Conservation (phyloP, 2,113 vertebrate genomes). For the Coreoperca whiteheadi region DNA sequence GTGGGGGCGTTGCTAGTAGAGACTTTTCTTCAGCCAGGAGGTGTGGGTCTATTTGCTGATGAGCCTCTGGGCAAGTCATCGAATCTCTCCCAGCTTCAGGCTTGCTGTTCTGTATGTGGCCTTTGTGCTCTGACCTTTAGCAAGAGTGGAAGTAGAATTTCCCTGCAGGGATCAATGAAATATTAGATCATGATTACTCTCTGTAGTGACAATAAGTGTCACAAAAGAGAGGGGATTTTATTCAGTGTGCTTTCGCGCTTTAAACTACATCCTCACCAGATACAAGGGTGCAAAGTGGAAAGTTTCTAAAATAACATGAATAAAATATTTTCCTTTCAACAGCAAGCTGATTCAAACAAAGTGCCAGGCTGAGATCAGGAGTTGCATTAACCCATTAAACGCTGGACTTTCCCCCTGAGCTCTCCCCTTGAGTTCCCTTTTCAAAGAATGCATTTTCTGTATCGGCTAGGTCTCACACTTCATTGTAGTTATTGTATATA, state of each 20-base stretch:
- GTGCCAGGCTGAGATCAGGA: background rate
- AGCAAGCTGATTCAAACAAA: background rate
- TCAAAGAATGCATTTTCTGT: background rate
- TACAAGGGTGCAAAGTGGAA: background rate
- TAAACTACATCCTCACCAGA: background rate
- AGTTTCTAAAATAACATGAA: background rate
- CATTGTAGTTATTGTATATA: background rate
- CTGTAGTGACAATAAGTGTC: slow-evolving; percentile 30
- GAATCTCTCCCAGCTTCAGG: slow-evolving; percentile 5
- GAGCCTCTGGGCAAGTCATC: slow-evolving; percentile 27
- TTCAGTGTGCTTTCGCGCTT: slow-evolving; percentile 16
- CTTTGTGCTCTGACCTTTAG: slow-evolving; percentile 57
- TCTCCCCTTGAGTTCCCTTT: background rate
- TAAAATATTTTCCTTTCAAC: background rate
- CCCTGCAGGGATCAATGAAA: slow-evolving; percentile 52
- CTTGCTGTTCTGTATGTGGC: slow-evolving; percentile 17
- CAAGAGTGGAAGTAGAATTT: slow-evolving; percentile 15
- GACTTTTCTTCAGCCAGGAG: background rate
- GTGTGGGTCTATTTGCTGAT: background rate
- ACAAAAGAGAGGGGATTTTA: slow-evolving; percentile 21
- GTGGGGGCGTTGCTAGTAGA: background rate
- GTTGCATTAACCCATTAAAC: background rate
- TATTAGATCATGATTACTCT: slow-evolving; percentile 46
- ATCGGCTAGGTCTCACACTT: background rate
- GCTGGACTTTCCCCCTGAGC: background rate